These are phyloP conservation scores for Volucella inanis DNA, from an alignment of 2,888 invertebrate genomes.

Conservation along the genomic window DNA sequence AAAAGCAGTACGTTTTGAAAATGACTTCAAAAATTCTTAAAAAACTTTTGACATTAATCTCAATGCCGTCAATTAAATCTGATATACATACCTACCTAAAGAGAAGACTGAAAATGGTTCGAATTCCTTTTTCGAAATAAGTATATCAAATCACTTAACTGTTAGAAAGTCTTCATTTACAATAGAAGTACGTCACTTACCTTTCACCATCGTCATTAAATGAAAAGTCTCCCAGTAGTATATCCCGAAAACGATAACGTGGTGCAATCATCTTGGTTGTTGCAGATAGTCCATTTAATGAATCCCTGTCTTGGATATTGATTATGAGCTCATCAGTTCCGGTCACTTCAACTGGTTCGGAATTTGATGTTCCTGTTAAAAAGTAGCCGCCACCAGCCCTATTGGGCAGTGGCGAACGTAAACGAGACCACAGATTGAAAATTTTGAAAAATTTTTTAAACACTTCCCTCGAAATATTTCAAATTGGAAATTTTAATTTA, in stretches of 20 bases:
- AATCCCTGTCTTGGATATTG: slow-evolving; percentile 80
- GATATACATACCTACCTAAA: no score
- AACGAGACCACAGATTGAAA: slow-evolving; percentile 83
- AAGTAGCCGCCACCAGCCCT: slow-evolving; percentile 83
- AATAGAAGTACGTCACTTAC: slow-evolving; percentile 84
- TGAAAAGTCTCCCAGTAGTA: slow-evolving; percentile 90
- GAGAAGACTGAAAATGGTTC: no score
- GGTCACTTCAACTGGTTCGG: slow-evolving; percentile 77
- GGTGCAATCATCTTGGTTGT: slow-evolving; percentile 84
- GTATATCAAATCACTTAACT: no score
- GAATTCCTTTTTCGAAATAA: no score
- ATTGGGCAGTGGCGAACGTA: slow-evolving; percentile 83
- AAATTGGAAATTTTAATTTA: slow-evolving; percentile 1
- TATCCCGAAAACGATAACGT: slow-evolving; percentile 89
- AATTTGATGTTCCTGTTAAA: slow-evolving; percentile 78
- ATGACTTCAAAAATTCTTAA: no score
- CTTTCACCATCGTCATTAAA: slow-evolving; percentile 91
- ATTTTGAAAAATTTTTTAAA: slow-evolving; percentile 63
- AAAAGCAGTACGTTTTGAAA: no score
- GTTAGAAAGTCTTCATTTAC: not conserved
- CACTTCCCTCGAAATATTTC: slow-evolving; percentile 15
- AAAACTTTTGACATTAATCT: no score
- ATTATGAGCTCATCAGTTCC: slow-evolving; percentile 80
- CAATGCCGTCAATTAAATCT: no score
- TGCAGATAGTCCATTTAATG: slow-evolving; percentile 75